These are phyloP conservation scores for Eupithecia vulgata DNA, from an alignment of 2,888 invertebrate genomes.

Conservation along the genomic window DNA sequence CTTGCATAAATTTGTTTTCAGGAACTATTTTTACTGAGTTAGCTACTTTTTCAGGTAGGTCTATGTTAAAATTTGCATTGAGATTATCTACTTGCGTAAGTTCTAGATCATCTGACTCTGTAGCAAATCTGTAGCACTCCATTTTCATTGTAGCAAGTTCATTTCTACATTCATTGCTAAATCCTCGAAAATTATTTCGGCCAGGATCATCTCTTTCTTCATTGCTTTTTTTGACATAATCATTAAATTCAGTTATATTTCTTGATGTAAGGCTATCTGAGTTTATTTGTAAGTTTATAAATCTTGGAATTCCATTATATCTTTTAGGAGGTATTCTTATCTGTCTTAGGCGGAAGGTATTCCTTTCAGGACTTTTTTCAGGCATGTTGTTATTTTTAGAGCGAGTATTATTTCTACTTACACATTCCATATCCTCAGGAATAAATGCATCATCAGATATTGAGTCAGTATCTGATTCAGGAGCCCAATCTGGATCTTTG, in stretches of 20 bases:
- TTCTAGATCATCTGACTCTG: not conserved
- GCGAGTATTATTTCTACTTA: not conserved
- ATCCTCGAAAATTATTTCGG: not conserved
- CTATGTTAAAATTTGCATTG: not conserved
- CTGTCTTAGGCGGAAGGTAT: not conserved
- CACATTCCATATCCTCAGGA: not conserved
- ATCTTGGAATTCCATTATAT: not conserved
- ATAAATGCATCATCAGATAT: not conserved
- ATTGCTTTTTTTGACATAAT: not conserved
- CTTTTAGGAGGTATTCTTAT: not conserved
- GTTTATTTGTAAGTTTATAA: not conserved
- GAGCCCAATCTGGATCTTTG: constrained; percentile 9
- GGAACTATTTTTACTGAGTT: not conserved
- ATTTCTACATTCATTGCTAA: not conserved
- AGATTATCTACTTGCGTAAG: not conserved
- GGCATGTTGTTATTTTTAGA: not conserved
- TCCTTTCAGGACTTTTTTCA: not conserved
- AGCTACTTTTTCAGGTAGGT: not conserved
- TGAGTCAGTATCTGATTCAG: not conserved
- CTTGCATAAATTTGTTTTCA: not conserved
- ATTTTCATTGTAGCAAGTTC: not conserved
- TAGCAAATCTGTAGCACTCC: not conserved
- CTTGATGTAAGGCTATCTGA: not conserved
- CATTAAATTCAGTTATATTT: not conserved
- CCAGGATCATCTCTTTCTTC: not conserved